These are phyloP conservation scores for Leptodactylus fuscus DNA, from an alignment of 2,113 vertebrate genomes.

Conservation along the genomic window DNA sequence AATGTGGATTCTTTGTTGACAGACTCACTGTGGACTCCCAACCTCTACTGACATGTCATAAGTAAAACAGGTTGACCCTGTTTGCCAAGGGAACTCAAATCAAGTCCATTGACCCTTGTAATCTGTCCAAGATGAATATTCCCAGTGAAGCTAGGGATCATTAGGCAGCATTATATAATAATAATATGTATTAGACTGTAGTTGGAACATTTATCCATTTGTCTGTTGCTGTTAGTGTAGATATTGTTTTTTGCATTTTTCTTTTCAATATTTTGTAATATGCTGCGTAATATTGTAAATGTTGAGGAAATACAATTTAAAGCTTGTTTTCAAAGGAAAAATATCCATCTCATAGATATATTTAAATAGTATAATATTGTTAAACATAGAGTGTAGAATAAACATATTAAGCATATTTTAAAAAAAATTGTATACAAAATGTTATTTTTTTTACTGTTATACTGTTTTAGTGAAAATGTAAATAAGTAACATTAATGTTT, in stretches of 20 bases:
- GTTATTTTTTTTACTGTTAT: constrained; percentile 16
- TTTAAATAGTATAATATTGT: neutral
- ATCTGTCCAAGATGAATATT: too few relatives aligned
- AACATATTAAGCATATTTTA: neutral
- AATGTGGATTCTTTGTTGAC: neutral
- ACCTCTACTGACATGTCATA: too few relatives aligned
- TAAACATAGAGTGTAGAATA: neutral
- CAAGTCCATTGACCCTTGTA: neutral
- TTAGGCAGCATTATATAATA: too few relatives aligned
- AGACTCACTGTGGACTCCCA: neutral
- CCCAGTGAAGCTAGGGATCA: too few relatives aligned
- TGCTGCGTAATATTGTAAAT: neutral
- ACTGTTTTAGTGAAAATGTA: constrained; percentile 2
- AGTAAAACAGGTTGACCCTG: too few relatives aligned
- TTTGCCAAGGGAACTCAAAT: neutral
- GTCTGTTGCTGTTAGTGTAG: neutral
- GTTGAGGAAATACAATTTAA: constrained; percentile 7
- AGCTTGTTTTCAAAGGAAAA: neutral
- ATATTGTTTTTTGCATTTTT: neutral
- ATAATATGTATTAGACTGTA: neutral
- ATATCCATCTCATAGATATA: neutral
- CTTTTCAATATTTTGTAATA: neutral
- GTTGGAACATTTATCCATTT: neutral
- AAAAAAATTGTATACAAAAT: constrained; percentile 1
- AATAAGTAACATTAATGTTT: neutral